Percentiles rank a stretch among this genome's conserved stretches.
Conservation (phyloP, 2,888 invertebrate genomes). For the Lycocerus yunnanus region DNA sequence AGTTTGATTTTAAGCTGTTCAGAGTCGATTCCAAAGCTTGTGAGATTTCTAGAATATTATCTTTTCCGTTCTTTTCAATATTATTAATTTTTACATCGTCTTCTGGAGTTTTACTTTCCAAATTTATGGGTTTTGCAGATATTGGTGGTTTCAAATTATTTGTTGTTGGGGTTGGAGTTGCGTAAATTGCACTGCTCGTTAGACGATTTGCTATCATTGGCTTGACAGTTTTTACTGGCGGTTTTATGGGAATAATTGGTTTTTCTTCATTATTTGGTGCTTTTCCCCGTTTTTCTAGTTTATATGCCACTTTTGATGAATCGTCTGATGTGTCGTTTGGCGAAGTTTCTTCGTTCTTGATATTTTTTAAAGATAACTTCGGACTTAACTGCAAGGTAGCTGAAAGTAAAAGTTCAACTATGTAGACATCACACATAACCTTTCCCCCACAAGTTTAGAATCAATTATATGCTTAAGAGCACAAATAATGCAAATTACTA, state of each 20-base stretch:
- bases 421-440: not conserved
- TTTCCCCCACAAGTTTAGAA: not conserved
- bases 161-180: conserved; percentile 66
- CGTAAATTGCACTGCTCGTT: conserved; percentile 71
- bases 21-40: conserved; percentile 68
- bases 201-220: conserved; percentile 58
- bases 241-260: conserved; percentile 73
- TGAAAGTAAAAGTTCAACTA: conserved; percentile 33
- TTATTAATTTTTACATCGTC: conserved; percentile 55
- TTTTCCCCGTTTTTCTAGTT: conserved; percentile 60
- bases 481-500: too few species aligned
- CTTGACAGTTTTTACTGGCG: conserved; percentile 66
- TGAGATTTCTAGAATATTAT: conserved; percentile 69
- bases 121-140: conserved; percentile 56
- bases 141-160: conserved; percentile 55
- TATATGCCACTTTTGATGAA: conserved; percentile 46
- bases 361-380: conserved; percentile 63
- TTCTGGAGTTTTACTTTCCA: conserved; percentile 53
- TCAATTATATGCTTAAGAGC: not conserved
- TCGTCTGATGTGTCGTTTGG: conserved; percentile 54
- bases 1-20: conserved; percentile 63
- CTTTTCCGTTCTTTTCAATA: conserved; percentile 56
- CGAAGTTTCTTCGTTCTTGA: conserved; percentile 51
- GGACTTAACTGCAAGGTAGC: conserved; percentile 65
- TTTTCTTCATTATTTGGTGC: conserved; percentile 62